Evolutionary conservation across 2,113 vertebrate genomes (phyloP), one percentile per base, ranked within the genome.

Genomic region (Egretta garzetta): DNA sequence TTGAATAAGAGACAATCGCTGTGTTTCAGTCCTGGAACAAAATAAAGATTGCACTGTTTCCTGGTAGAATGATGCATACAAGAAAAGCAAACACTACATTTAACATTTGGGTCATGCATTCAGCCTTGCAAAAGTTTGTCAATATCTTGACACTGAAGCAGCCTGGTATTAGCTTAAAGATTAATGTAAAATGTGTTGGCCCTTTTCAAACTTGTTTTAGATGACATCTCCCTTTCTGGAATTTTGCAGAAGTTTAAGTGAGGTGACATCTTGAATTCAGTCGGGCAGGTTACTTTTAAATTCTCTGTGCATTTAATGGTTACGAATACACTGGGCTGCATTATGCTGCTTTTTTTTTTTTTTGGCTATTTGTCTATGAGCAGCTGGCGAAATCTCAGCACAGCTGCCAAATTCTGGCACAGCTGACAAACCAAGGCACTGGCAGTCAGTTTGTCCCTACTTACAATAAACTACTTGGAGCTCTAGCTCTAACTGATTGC

Each of bases 321-420:
- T 85, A 24, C 1, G 23, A 55, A 87, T 56, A 49, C 21, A 4
- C 58, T 63, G 79, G 64, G 37, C 53, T 80, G 70, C 66, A 62
- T 72, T 73, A 26, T 17, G n/a, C 33, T 68, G 26, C 1, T 3
- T 18, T n/a, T 26, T 33, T 59, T 32, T 53, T 52, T 33, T 39
- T 52, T 24, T 52, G 35, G 21, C 35, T 83, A 2, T 87, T 91
- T 94, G 32, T 85, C 62, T 85, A 3, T 21, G 74, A 73, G 59
- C 95, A 94, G 88, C 91, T 95, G 93, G 90, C 62, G 86, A 39
- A 74, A 45, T 73, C 86, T 70, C 81, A 56, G 83, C 60, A n/a
- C 92, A 89, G 92, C 88, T 86, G 95, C 60, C 80, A 67, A 37
- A 87, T 64, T 58, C 55, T 94, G 93, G 84, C 76, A 56, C 72